Conservation (phyloP, 53 echinoderm and acorn worm genomes). For the Zoroaster sp. region DNA sequence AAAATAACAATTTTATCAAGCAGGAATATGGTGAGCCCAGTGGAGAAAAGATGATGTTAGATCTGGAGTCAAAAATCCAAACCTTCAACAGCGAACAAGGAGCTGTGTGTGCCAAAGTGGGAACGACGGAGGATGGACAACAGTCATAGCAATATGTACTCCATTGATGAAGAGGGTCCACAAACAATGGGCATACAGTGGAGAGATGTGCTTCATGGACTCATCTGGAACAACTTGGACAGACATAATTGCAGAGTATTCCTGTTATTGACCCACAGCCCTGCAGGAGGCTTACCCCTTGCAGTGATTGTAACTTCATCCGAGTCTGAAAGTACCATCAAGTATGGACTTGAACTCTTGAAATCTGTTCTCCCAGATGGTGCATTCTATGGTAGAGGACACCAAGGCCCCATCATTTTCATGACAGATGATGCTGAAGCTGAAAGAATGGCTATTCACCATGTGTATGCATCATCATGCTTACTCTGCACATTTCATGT, state of each 20-base stretch:
- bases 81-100: background rate
- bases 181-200: conserved; percentile 15
- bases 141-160: conserved; percentile 7
- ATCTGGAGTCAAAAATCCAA: background rate
- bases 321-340: conserved; percentile 22
- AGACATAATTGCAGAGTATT: conserved; percentile 43
- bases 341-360: conserved; percentile 14
- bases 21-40: conserved; percentile 15
- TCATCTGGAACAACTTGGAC: background rate
- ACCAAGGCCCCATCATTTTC: conserved; percentile 21
- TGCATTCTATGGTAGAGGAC: conserved; percentile 25
- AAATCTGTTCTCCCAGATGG: conserved; percentile 14
- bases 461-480: too few relatives aligned
- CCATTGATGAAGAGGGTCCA: background rate
- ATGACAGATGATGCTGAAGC: conserved; percentile 6
- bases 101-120: background rate
- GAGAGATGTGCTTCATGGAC: background rate
- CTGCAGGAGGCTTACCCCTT: conserved; percentile 22
- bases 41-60: background rate
- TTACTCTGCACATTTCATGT: conserved; percentile 46
- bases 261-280: conserved; percentile 54
- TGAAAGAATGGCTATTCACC: too few relatives aligned
- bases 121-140: conserved; percentile 14
- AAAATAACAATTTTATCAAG: too few relatives aligned
- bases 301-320: conserved; percentile 46